A percentile compares a stretch with the other conserved stretches of the same genome.
These are phyloP conservation scores for Noctua pronuba DNA, from an alignment of 2,888 invertebrate species.

Conservation along the genomic window DNA sequence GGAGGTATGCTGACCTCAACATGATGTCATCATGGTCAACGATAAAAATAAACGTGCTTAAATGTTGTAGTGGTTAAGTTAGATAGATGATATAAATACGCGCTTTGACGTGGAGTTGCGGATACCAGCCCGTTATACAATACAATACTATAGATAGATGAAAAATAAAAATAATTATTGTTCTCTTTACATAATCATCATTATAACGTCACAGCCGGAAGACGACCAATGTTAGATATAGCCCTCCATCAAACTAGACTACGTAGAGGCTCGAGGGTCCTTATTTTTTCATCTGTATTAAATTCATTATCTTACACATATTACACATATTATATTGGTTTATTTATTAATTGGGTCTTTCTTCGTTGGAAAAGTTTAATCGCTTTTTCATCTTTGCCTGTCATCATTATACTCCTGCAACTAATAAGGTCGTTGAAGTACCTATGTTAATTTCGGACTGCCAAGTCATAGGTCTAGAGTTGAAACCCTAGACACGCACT, in stretches of 20 bases:
- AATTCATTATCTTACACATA: too few relatives aligned
- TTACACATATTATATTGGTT: too few relatives aligned
- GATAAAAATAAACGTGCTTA: neutral
- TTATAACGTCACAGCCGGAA: neutral
- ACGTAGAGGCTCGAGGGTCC: too few relatives aligned
- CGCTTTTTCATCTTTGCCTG: neutral
- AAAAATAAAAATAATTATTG: neutral
- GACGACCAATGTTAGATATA: neutral
- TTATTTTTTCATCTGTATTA: neutral
- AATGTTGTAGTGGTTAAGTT: neutral
- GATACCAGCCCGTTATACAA: too few relatives aligned
- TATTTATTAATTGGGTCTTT: neutral
- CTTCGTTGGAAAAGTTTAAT: neutral
- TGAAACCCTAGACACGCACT: too few relatives aligned
- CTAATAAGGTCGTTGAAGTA: neutral
- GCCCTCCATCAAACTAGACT: too few relatives aligned
- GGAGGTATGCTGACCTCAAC: slow-evolving; percentile 48
- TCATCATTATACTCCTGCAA: neutral
- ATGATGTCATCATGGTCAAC: slow-evolving; percentile 49
- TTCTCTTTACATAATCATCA: neutral
- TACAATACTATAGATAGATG: too few relatives aligned
- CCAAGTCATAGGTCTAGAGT: too few relatives aligned
- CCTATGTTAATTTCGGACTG: neutral
- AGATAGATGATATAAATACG: neutral
- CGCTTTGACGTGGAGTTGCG: too few relatives aligned